Percentiles rank a stretch among this genome's conserved stretches.
These are phyloP conservation scores for Pteromalus puparum DNA, from an alignment of 1,140 invertebrate species.

Conservation along the genomic window DNA sequence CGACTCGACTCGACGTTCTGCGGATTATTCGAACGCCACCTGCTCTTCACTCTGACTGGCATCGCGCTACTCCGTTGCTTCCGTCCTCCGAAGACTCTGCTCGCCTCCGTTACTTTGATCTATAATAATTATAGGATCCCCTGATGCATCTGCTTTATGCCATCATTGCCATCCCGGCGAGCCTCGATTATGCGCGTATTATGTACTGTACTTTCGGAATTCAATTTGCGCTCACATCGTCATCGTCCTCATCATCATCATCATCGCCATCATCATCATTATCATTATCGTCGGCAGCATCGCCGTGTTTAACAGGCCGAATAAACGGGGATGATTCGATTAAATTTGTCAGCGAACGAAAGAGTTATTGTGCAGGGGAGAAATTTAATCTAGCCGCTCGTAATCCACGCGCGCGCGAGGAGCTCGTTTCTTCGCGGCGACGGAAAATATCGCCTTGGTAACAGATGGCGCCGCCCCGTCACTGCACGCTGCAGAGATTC, in stretches of 20 bases:
- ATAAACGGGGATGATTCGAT: neutral
- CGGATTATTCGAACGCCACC: conserved; percentile 49
- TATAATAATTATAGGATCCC: conserved; percentile 49
- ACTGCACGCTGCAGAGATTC: neutral
- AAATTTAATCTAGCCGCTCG: neutral
- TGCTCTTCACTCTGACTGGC: conserved; percentile 5
- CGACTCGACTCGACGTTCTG: conserved; percentile 14
- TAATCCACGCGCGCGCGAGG: neutral
- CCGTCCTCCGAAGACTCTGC: neutral
- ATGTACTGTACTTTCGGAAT: too few relatives aligned
- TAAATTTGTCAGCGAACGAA: conserved; percentile 5
- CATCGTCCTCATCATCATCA: too few relatives aligned
- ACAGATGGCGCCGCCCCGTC: conserved; percentile 23
- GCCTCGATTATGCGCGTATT: too few relatives aligned
- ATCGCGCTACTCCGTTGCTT: neutral
- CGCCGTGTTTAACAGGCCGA: neutral
- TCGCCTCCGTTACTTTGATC: conserved; percentile 53
- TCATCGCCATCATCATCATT: too few relatives aligned
- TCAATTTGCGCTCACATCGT: too few relatives aligned
- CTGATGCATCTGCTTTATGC: too few relatives aligned
- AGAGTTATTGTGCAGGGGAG: neutral
- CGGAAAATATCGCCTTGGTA: conserved; percentile 22
- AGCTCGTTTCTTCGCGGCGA: neutral
- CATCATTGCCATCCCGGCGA: too few relatives aligned
- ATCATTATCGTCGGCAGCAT: too few relatives aligned